Evolutionary conservation across 2,797 vertebrate species (phyloP), one percentile per base, ranked within the genome.

Genomic region (Hoplostethus mediterraneus): DNA sequence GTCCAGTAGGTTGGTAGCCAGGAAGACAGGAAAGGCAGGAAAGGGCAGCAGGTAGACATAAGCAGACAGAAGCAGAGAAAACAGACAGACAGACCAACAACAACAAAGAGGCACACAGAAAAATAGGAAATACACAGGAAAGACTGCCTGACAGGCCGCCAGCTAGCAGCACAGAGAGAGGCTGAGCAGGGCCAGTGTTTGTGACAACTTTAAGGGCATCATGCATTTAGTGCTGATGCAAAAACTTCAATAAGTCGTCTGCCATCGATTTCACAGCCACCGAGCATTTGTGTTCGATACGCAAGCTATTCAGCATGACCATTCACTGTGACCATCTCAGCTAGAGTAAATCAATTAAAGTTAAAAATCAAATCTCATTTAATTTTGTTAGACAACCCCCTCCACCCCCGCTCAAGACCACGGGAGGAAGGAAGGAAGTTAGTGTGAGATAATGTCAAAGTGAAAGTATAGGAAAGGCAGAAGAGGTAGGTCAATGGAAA

Each of bases 341-440:
- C 79, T 3, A 14, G 66, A 51, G 62, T 62, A 55, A 88, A 91
- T 92, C 91, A 87, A 90, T 92, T 86, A 54, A 78, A 87, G 81
- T 81, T 79, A 75, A 73, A 87, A 89, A 71, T 87, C 73, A 87
- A 89, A 91, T 88, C 83, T 75, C 72, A 76, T 87, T 83, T 86
- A 53, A 82, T 89, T 86, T 87, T 54, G 63, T 69, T 56, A 5
- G 49, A 48, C 63, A 2, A 14, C 52, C 54, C 51, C 61, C 60
- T 55, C 63, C 63, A 57, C 58, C 31, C 61, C 57, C 58, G 59
- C 63, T 54, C 61, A 28, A 56, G 42, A 36, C 8, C 0, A 2
- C 36, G n/a, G 14, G 61, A 45, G 48, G 13, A 57, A 60, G 31
- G 42, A 56, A 53, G 30, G 62, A 67, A 67, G 49, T 14, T 57